Evolutionary conservation across 64 coral and sea anemone genomes (phyloP).

Genomic region (Stylophora pistillata): DNA sequence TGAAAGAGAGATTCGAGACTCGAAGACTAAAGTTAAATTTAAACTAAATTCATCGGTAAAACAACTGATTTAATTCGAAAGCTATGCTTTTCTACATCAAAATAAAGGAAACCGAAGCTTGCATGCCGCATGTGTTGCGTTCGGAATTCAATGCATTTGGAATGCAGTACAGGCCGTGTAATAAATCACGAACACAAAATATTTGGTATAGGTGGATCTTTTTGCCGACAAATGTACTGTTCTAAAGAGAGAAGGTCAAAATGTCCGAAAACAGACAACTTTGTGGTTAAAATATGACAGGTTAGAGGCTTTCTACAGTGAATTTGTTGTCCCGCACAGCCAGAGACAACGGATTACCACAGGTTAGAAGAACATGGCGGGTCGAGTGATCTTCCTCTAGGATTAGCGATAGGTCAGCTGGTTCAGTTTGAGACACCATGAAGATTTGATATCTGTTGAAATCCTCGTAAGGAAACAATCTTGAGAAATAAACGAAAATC

Average conservation of each 20-base stretch:
- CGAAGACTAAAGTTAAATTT: too few species aligned
- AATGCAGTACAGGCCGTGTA: neutral
- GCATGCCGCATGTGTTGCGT: neutral
- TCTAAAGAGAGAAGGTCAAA: neutral
- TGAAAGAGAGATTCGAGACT: too few species aligned
- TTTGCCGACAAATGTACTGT: neutral
- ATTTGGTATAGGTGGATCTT: neutral
- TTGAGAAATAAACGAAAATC: neutral
- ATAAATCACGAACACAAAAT: neutral
- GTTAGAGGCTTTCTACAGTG: constrained; percentile 41
- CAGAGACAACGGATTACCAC: constrained; percentile 67
- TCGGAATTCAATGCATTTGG: neutral
- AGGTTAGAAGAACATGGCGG: constrained; percentile 84
- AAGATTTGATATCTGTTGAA: neutral
- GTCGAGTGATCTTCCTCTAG: constrained; percentile 52
- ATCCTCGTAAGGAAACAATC: neutral
- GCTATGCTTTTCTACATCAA: neutral
- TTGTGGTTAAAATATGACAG: constrained; percentile 58
- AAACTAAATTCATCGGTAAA: too few species aligned
- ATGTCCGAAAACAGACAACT: constrained; percentile 15
- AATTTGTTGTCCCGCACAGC: neutral
- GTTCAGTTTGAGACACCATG: constrained; percentile 19
- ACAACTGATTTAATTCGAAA: too few species aligned
- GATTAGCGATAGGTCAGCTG: constrained; percentile 72
- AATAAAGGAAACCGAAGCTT: neutral